These are phyloP conservation scores for Ophiothrix spiculata DNA, from an alignment of 35 echinoderm and acorn worm genomes.

Conservation along the genomic window DNA sequence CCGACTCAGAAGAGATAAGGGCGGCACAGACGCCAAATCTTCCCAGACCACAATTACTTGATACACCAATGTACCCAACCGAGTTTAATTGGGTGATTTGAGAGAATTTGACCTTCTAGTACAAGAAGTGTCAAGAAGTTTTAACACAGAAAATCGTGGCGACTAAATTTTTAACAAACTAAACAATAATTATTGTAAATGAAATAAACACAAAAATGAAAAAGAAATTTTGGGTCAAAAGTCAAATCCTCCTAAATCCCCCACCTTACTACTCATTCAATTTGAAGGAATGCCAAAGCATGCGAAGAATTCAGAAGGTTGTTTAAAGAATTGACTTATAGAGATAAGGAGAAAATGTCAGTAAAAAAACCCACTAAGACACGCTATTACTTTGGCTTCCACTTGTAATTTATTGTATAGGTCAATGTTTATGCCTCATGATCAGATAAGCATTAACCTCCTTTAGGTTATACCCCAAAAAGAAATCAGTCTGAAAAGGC, in stretches of 20 bases:
- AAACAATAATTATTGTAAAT: too few relatives aligned
- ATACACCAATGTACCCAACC: too few relatives aligned
- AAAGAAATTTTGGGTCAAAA: too few relatives aligned
- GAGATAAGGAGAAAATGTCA: not conserved
- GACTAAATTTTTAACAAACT: too few relatives aligned
- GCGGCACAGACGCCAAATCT: too few relatives aligned
- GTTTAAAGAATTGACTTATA: slow-evolving; percentile 7
- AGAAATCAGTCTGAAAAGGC: slow-evolving; percentile 25
- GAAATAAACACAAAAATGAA: too few relatives aligned
- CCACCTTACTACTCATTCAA: slow-evolving; percentile 49
- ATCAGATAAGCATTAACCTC: slow-evolving; percentile 31
- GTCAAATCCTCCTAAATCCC: too few relatives aligned
- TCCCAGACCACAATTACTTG: too few relatives aligned
- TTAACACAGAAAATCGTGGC: slow-evolving; percentile 12
- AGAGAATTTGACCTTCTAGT: not conserved
- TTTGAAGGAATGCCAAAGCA: slow-evolving; percentile 20
- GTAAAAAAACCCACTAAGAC: slow-evolving; percentile 45
- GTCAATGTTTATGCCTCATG: slow-evolving; percentile 23
- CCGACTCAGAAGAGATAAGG: too few relatives aligned
- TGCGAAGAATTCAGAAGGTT: slow-evolving; percentile 45
- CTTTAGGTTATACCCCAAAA: not conserved
- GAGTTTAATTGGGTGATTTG: too few relatives aligned
- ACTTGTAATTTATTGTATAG: slow-evolving; percentile 62
- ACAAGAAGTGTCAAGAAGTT: slow-evolving; percentile 31
- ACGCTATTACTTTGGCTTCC: slow-evolving; percentile 58